phyloP scores from a whole-genome alignment of 2,113 vertebrate genomes.

The Pelobates fuscus region DNA sequence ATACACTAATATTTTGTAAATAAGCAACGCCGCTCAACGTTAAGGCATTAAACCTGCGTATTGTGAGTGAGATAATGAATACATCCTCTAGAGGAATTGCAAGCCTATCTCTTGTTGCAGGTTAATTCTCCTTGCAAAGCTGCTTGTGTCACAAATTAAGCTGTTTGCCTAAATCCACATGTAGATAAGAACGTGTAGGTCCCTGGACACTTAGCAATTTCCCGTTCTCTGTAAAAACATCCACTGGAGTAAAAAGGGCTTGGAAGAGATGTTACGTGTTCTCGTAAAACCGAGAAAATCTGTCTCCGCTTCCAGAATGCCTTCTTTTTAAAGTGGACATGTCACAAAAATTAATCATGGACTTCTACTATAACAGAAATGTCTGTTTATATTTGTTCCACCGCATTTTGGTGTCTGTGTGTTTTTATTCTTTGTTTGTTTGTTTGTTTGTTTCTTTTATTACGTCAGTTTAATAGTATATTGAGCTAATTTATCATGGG shows the following conservation, averaged over 20 bases:
- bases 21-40: conserved; percentile 9
- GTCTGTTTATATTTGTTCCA: too few relatives aligned
- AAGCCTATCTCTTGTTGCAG: conserved; percentile 26
- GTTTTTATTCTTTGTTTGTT: too few relatives aligned
- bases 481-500: too few relatives aligned
- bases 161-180: conserved; percentile 24
- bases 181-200: conserved; percentile 18
- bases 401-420: too few relatives aligned
- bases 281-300: background rate
- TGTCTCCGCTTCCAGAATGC: too few relatives aligned
- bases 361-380: too few relatives aligned
- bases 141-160: conserved; percentile 20
- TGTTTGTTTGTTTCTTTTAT: too few relatives aligned
- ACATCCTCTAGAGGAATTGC: conserved; percentile 2
- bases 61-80: conserved; percentile 36
- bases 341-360: too few relatives aligned
- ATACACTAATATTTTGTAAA: conserved; percentile 11
- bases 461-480: too few relatives aligned
- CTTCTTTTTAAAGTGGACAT: too few relatives aligned
- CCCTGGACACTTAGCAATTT: conserved; percentile 18
- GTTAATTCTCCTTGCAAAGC: conserved; percentile 27
- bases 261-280: background rate
- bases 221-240: conserved; percentile 25
- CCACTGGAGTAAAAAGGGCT: background rate
- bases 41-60: conserved; percentile 27